Evolutionary conservation across 2,888 invertebrate genomes (phyloP), one percentile per base, ranked within the genome.

Genomic region (Aethes cnicana): DNA sequence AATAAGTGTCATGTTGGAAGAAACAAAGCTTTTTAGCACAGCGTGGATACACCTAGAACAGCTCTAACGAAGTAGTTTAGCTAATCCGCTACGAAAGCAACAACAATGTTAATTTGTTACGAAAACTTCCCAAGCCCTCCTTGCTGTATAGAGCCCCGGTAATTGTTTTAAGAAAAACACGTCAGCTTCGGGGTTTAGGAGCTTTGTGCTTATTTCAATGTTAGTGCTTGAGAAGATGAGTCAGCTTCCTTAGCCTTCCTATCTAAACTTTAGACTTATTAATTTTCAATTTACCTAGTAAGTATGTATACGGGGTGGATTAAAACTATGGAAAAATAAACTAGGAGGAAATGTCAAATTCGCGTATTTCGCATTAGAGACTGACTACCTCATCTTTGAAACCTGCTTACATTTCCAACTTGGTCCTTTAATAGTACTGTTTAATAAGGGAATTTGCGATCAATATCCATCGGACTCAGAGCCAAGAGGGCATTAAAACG

Each of bases 81-180:
- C 54, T 54, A 46, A 54, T 54, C 54, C 30, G 32, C 16, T 33
- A 18, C 37, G 72, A 60, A 61, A 67, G 66, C 64, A 64, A 64
- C 66, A 64, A 56, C 62, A 54, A 59, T 62, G 68, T 61, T 72
- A 72, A 70, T 66, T 66, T 61, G 57, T 61, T 64, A 44, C 47
- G 63, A 67, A 72, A 73, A 73, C 69, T 72, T 73, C 59, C 56
- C 47, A 39, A 20, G 47, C 58, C n/a, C 58, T 65, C 70, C 69
- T 61, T 47, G 56, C 52, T 61, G 59, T 62, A 55, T 47, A 64
- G 55, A 57, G 58, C 53, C 57, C 59, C 55, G 56, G 57, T 74
- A 74, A 74, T 76, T 71, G 70, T 74, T 73, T 77, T 69, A 69
- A 69, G 66, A 67, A 74, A 72, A 62, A 65, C 58, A 60, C 57